A percentile compares a stretch with the other conserved stretches of the same genome.
Evolutionary conservation across 2,113 vertebrate species (phyloP).

Genomic region (Salvelinus alpinus): DNA sequence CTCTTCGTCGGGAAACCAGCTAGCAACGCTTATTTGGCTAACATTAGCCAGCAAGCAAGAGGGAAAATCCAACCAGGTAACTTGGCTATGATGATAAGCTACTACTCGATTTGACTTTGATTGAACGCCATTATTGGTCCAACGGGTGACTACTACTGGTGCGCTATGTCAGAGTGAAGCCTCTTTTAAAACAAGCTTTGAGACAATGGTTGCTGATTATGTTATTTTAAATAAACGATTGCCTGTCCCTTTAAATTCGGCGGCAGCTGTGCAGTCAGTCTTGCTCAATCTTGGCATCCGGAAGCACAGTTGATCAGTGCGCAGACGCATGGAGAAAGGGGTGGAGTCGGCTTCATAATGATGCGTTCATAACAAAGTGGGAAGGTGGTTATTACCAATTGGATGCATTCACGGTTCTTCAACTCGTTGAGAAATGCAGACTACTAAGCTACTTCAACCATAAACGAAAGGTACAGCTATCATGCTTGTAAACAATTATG

Average conservation of each 20-base stretch:
- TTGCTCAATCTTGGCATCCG: conserved; percentile 75
- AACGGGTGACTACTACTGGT: not conserved
- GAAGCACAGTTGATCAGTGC: conserved; percentile 55
- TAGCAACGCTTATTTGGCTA: conserved; percentile 57
- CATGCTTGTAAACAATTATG: too few species aligned
- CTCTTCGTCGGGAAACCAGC: conserved; percentile 69
- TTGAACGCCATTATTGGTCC: conserved; percentile 50
- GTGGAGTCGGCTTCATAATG: conserved; percentile 2
- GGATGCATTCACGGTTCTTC: too few species aligned
- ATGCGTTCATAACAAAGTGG: too few species aligned
- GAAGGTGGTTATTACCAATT: too few species aligned
- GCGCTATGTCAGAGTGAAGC: conserved; percentile 25
- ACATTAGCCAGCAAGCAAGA: conserved; percentile 63
- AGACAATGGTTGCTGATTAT: conserved; percentile 72
- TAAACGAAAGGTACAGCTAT: too few species aligned
- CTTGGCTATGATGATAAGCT: conserved; percentile 50
- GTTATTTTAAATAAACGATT: conserved; percentile 72
- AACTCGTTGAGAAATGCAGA: too few species aligned
- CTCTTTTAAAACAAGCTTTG: conserved; percentile 48
- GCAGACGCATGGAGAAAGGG: conserved; percentile 8
- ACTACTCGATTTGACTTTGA: conserved; percentile 62
- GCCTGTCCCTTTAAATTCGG: conserved; percentile 84
- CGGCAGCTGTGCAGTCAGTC: conserved; percentile 74
- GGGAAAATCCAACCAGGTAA: conserved; percentile 53
- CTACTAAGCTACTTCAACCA: too few species aligned